A percentile compares a stretch with the other conserved stretches of the same genome.
Conservation (phyloP, 2,797 vertebrate genomes). For the Simalia tracyae region DNA sequence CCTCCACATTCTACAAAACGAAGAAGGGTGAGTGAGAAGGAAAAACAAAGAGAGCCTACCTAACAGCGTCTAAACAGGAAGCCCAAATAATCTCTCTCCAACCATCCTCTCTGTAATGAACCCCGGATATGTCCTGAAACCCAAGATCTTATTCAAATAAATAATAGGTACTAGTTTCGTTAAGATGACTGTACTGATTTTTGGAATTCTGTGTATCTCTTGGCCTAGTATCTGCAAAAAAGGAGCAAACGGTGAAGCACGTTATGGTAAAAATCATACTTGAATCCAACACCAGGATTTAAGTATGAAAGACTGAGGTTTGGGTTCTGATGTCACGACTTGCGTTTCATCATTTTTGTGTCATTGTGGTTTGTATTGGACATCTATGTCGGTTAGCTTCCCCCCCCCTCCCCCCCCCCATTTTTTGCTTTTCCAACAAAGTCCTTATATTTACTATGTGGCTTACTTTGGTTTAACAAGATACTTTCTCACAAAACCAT, state of each 20-base stretch:
- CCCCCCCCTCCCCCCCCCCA: background rate
- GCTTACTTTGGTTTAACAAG: background rate
- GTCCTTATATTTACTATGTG: background rate
- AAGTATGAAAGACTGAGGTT: background rate
- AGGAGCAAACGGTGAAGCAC: background rate
- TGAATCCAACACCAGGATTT: background rate
- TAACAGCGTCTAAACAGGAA: background rate
- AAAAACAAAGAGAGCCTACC: background rate
- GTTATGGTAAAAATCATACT: background rate
- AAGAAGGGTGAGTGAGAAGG: background rate
- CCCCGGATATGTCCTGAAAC: background rate
- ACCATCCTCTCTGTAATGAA: background rate
- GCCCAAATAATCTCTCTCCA: background rate
- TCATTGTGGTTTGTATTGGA: background rate
- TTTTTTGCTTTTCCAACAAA: background rate
- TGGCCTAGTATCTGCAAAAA: background rate
- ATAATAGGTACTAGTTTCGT: background rate
- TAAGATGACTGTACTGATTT: background rate
- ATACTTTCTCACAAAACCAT: background rate
- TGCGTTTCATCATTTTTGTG: background rate
- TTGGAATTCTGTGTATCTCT: background rate
- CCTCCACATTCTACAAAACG: background rate
- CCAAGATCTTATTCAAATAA: background rate
- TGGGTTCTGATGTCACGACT: background rate
- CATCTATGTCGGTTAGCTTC: background rate